These are phyloP conservation scores for Otocyon megalotis DNA, from an alignment of 2,113 vertebrate genomes.

Conservation along the genomic window DNA sequence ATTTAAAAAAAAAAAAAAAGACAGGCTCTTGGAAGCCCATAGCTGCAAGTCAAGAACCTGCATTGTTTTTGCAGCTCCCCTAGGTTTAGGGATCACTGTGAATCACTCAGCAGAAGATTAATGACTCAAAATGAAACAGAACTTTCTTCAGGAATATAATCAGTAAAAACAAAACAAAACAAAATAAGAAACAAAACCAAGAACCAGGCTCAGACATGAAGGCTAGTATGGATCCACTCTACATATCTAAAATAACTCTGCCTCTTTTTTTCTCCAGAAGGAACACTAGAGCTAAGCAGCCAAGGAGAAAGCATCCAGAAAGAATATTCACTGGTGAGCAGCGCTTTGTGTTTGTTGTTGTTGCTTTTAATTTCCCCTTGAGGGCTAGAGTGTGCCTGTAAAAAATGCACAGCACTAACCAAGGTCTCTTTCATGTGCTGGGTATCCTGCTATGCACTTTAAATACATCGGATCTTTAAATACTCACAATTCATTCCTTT, in stretches of 20 bases:
- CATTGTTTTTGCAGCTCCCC: neutral
- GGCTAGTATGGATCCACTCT: neutral
- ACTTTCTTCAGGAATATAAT: neutral
- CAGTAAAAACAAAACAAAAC: neutral
- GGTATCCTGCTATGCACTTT: neutral
- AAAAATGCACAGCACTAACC: neutral
- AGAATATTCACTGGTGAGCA: neutral
- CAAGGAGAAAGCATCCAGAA: neutral
- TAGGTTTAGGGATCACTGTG: neutral
- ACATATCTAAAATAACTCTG: neutral
- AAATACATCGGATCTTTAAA: neutral
- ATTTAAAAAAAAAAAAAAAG: neutral
- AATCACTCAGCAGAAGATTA: neutral
- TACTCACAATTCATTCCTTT: neutral
- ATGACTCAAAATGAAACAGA: neutral
- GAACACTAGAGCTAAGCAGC: neutral
- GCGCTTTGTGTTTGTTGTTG: neutral
- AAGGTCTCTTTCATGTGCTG: neutral
- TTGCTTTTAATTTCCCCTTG: neutral
- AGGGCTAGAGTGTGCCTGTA: rapidly evolving
- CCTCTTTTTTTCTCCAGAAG: neutral
- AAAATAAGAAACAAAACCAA: neutral
- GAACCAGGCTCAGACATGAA: neutral
- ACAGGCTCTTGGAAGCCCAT: too few species aligned
- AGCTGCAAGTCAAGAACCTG: neutral